Evolutionary conservation across 2,888 invertebrate species (phyloP), one percentile per base, ranked within the genome.

Genomic region (Drosophila picticornis): DNA sequence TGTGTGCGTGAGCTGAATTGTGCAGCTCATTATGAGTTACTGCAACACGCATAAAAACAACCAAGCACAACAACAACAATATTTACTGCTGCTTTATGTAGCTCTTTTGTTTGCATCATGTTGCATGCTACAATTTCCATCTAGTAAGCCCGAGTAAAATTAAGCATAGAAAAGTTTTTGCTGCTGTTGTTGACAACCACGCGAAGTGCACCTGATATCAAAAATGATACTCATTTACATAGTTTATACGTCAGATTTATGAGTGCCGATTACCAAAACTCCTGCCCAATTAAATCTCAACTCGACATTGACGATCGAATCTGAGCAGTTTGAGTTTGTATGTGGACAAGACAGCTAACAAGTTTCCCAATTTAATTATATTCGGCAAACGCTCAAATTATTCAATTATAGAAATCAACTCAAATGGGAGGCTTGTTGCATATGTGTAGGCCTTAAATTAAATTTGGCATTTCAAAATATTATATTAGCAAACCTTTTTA

Each of bases 11-110:
- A 31, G 55, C 31, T 48, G 25, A 10, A 31, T 51, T 60, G 38
- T 71, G 64, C 53, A 72, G 69, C 80, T 79, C 78, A 79, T 79
- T 79, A 80, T 79, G 68, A 66, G 50, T 60, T 51, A 48, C 48
- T 51, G 43, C 60, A 59, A 65, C 51, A 46, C 16, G 9, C 16
- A 25, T 9, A 46, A 4, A 25, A 25, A 25, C 25, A 46, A 46
- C 46, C 9, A 25, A 9, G 7, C 65, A 59, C 25, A 38, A 57
- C 46, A 51, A 58, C 22, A 27, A 66, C 43, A 58, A 65, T 50
- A 59, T 22, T 22, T 52, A 19, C 32, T 19, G 31, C 7, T 29
- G 22, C 27, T n/a, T n/a, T n/a, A n/a, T 34, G 25, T 53, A 16
- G 46, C 13, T 61, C 50, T 66, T 62, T 63, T 63, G 56, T 40